Percentiles rank a stretch among this genome's conserved stretches.
Conservation (phyloP, 1,140 invertebrate genomes). For the Octopus bimaculoides region DNA sequence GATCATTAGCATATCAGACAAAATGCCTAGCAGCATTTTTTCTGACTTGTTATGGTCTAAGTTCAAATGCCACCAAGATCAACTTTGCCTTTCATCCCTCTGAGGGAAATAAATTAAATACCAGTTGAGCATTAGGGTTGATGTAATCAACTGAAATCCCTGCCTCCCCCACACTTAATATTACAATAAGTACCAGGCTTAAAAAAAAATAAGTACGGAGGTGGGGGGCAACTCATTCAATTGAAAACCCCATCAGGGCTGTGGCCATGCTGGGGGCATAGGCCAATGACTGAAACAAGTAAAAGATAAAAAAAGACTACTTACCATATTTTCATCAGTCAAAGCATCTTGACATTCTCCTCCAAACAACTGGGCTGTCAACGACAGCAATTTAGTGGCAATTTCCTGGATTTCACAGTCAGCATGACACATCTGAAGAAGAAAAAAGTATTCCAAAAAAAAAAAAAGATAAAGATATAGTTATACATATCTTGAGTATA, state of each 20-base stretch:
- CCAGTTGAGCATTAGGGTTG: too few species aligned
- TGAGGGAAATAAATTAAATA: too few species aligned
- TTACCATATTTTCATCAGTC: slow-evolving; percentile 51
- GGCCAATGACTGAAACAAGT: not conserved
- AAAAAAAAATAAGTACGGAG: too few species aligned
- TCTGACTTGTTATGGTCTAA: too few species aligned
- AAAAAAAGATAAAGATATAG: not conserved
- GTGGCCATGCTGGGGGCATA: not conserved
- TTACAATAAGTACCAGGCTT: too few species aligned
- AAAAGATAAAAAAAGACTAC: slow-evolving; percentile 10
- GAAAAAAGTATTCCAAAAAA: slow-evolving; percentile 6
- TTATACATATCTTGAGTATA: too few species aligned
- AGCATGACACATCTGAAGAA: slow-evolving; percentile 51
- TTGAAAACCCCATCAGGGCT: not conserved
- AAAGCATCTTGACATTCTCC: slow-evolving; percentile 52
- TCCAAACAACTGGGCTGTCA: slow-evolving; percentile 56
- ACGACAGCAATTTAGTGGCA: slow-evolving; percentile 49
- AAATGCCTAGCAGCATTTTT: too few species aligned
- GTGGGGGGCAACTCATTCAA: not conserved
- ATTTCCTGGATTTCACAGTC: slow-evolving; percentile 53
- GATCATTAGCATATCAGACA: too few species aligned
- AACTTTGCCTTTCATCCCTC: too few species aligned
- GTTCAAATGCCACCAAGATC: too few species aligned
- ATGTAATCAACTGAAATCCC: too few species aligned
- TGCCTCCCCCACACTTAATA: too few species aligned